Evolutionary conservation across 1,140 invertebrate genomes (phyloP).

Genomic region (Nylanderia fulva): DNA sequence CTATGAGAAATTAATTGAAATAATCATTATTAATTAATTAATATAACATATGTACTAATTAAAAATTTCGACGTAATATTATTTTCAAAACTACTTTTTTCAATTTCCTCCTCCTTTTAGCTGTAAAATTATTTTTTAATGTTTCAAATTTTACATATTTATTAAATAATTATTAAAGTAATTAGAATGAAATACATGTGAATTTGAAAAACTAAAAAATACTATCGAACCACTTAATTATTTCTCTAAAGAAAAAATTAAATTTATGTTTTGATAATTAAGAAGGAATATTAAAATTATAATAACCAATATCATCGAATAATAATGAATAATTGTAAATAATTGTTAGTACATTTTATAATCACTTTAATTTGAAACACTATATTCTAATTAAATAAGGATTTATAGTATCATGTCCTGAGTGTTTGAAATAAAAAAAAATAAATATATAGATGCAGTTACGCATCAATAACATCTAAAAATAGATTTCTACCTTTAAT

Average conservation of each 20-base stretch:
- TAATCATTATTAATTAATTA: background rate
- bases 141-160: background rate
- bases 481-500: slow-evolving; percentile 80
- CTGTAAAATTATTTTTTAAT: background rate
- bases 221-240: too few species aligned
- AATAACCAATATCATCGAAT: too few species aligned
- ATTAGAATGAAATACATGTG: background rate
- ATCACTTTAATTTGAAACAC: background rate
- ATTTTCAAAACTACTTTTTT: background rate
- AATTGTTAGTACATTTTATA: too few species aligned
- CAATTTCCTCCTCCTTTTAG: background rate
- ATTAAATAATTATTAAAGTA: background rate
- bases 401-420: background rate
- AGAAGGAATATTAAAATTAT: too few species aligned
- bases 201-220: too few species aligned
- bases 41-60: background rate
- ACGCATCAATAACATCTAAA: background rate
- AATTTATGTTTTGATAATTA: too few species aligned
- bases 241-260: too few species aligned
- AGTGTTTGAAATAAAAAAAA: background rate
- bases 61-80: background rate
- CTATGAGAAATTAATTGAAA: slow-evolving; percentile 27
- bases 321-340: too few species aligned
- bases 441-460: background rate
- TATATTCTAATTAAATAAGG: background rate